A percentile compares a stretch with the other conserved stretches of the same genome.
Conservation (phyloP, 1,140 invertebrate species). For the Drosophila tristis region DNA sequence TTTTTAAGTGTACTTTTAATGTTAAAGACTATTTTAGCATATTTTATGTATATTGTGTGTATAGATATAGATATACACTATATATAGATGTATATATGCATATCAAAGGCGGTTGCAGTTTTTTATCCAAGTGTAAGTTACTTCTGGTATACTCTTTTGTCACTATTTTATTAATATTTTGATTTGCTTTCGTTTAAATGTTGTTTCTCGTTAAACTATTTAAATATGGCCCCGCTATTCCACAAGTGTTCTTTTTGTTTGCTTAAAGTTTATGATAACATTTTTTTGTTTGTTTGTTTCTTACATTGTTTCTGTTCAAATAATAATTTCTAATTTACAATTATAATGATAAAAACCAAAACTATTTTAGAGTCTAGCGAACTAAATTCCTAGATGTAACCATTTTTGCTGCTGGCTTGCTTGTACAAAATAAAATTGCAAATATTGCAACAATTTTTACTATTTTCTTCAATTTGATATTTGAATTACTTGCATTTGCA, state of each 20-base stretch:
- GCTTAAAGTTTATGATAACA: constrained; percentile 74
- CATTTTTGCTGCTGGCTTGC: constrained; percentile 32
- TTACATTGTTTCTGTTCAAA: constrained; percentile 30
- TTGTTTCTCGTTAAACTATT: constrained; percentile 62
- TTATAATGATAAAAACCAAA: constrained; percentile 39
- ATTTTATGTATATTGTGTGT: constrained; percentile 46
- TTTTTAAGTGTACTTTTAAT: constrained; percentile 56
- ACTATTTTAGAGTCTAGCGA: constrained; percentile 42
- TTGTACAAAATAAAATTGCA: constrained; percentile 71
- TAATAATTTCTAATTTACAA: not conserved
- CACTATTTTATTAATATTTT: constrained; percentile 40
- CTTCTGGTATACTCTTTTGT: constrained; percentile 53
- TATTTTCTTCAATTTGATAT: constrained; percentile 31
- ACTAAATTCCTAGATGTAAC: constrained; percentile 56
- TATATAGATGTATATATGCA: constrained; percentile 61
- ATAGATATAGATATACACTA: constrained; percentile 34
- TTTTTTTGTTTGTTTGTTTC: constrained; percentile 45
- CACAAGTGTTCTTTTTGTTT: constrained; percentile 74
- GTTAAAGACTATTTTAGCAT: constrained; percentile 71
- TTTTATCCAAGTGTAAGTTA: constrained; percentile 63
- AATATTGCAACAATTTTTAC: constrained; percentile 72
- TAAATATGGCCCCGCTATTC: constrained; percentile 84
- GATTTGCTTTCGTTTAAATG: constrained; percentile 33
- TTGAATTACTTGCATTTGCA: constrained; percentile 33
- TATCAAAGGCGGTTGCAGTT: constrained; percentile 78